Evolutionary conservation across 2,113 vertebrate species (phyloP), one percentile per base, ranked within the genome.

Genomic region (Mola mola): DNA sequence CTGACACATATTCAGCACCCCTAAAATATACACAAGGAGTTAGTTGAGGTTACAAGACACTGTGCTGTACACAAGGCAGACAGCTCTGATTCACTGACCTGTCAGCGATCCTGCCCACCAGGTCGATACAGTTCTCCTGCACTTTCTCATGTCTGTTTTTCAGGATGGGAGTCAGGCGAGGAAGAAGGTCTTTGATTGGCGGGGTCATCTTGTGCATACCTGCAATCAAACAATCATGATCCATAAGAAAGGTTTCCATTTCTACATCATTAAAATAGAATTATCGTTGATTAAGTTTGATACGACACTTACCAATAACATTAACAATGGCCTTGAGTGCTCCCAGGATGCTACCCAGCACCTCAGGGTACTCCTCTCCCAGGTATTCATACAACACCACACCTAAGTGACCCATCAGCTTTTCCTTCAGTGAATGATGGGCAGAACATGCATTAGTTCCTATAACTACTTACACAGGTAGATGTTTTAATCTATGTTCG

Each of bases 191-290:
- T 90, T 99, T 99, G 84, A 99, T 99, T 3, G 97, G 97, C 19
- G 97, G 97, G 0, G 97, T 99, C 97, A 99, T 99, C 91, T 99
- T 99, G 90, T 99, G 97, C 97, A 99, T 99, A 71, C 97, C 97
- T 99, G 72, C 62, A 34, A 46, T 0, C 3, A 51, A 0, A 44
- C 6, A 9, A 13, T 11, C 3, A 33, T 3, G 0, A n/a, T 12
- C 1, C 0, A 16, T 21, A 5, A 62, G 20, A 15, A 2, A 38
- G 28, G 6, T 7, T 7, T 29, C 6, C 9, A 29, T 2, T 29
- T 29, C 9, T 7, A 29, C 28, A 29, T 29, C 8, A 8, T 8
- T 7, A 29, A 7, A 9, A 29, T 5, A 29, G 9, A 2, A 29
- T 5, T 29, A 2, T 5, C 9, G 28, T 5, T 29, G 6, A 29